phyloP scores from a whole-genome alignment of 2,797 vertebrate genomes.

The Gymnocypris eckloni region DNA sequence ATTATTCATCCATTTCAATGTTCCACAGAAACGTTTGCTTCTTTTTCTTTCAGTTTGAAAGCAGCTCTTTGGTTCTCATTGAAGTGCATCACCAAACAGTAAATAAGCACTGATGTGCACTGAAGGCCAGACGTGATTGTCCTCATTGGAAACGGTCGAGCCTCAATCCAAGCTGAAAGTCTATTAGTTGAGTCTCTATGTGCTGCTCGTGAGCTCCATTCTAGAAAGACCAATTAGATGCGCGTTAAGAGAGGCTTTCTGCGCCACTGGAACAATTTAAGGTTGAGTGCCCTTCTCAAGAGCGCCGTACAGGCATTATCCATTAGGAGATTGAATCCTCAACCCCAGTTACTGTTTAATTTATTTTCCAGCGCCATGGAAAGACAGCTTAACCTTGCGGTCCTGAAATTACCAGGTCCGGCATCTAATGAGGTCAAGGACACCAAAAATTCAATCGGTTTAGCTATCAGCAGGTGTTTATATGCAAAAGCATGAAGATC shows the following conservation, averaged over 20 bases:
- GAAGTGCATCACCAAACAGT: background rate
- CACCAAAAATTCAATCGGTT: background rate
- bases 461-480: slow-evolving; percentile 16
- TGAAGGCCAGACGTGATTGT: background rate
- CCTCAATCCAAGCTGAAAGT: background rate
- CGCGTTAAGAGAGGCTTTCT: slow-evolving; percentile 42
- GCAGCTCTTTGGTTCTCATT: background rate
- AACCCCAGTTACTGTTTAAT: slow-evolving; percentile 43
- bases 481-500: background rate
- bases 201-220: background rate
- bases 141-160: background rate
- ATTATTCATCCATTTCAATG: background rate
- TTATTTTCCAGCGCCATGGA: slow-evolving; percentile 12
- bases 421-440: slow-evolving; percentile 32
- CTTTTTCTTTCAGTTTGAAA: background rate
- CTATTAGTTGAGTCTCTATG: background rate
- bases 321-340: slow-evolving; percentile 50
- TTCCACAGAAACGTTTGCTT: background rate
- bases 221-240: slow-evolving; percentile 33
- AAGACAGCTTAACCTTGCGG: background rate
- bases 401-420: background rate
- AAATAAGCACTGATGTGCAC: background rate
- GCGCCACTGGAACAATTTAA: slow-evolving; percentile 35
- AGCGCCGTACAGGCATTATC: slow-evolving; percentile 34
- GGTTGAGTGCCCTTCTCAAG: slow-evolving; percentile 28